phyloP scores from a whole-genome alignment of 2,113 vertebrate genomes.

The Cygnus buccinator region DNA sequence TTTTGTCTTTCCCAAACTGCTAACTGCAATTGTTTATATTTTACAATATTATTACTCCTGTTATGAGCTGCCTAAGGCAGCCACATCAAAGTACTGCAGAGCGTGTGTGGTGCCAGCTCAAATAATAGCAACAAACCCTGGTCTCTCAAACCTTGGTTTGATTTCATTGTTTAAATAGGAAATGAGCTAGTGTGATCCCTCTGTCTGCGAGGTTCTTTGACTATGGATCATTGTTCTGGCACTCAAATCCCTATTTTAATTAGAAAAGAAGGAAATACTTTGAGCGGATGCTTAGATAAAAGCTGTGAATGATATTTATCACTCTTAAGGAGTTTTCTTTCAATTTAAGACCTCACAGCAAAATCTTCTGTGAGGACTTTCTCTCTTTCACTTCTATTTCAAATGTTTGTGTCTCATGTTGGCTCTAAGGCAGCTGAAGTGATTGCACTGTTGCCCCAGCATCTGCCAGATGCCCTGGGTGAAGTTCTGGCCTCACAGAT shows the following conservation, averaged over 20 bases:
- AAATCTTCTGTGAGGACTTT: background rate
- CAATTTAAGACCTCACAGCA: conserved; percentile 1
- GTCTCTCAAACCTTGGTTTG: conserved; percentile 64
- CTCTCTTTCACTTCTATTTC: background rate
- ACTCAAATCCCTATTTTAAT: conserved; percentile 69
- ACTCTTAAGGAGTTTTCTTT: conserved; percentile 27
- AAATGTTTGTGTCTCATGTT: background rate
- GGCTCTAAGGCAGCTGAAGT: background rate
- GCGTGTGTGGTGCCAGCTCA: background rate
- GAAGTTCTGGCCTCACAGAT: background rate
- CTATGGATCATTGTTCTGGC: conserved; percentile 63
- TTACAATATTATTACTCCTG: conserved; percentile 68
- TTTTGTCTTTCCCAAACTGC: conserved; percentile 2
- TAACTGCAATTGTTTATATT: conserved; percentile 68
- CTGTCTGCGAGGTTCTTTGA: conserved; percentile 41
- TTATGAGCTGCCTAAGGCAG: conserved; percentile 72
- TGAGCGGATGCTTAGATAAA: conserved; percentile 64
- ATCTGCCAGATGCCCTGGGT: rapidly evolving
- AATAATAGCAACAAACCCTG: conserved; percentile 55
- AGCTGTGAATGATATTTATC: conserved; percentile 55
- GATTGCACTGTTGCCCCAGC: background rate
- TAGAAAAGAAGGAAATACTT: conserved; percentile 70
- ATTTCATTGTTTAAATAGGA: conserved; percentile 74
- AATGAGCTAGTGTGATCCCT: conserved; percentile 70
- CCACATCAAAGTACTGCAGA: conserved; percentile 72